Percentiles rank a stretch among this genome's conserved stretches.
Evolutionary conservation across 2,888 invertebrate species (phyloP).

Genomic region (Harpagoxenus sublaevis): DNA sequence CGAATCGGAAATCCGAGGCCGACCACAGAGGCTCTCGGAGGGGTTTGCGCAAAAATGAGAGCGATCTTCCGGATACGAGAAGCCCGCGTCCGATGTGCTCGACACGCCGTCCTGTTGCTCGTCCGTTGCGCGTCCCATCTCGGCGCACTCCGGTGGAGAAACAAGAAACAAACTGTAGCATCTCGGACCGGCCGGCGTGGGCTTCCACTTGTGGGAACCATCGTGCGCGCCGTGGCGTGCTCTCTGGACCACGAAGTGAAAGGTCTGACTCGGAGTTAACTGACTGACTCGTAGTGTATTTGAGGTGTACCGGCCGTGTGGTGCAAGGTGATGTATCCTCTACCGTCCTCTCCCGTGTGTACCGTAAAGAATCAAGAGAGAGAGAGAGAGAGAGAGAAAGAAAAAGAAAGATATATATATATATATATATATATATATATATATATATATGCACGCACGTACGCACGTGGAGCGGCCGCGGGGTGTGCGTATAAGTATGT

Average conservation of each 20-base stretch:
- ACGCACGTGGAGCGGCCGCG: slow-evolving; percentile 18
- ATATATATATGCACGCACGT: slow-evolving; percentile 14
- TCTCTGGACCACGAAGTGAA: slow-evolving; percentile 86
- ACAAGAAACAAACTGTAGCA: slow-evolving; percentile 81
- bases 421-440: no score
- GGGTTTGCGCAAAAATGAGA: slow-evolving; percentile 44
- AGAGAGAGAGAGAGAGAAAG: not conserved
- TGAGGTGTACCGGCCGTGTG: slow-evolving; percentile 70
- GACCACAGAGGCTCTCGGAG: not conserved
- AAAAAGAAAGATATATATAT: not conserved
- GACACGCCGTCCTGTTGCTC: slow-evolving; percentile 45
- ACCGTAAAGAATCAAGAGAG: not conserved
- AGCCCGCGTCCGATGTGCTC: slow-evolving; percentile 57
- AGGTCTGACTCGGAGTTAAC: slow-evolving; percentile 82
- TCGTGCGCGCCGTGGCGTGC: slow-evolving; percentile 83
- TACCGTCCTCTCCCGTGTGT: slow-evolving; percentile 46
- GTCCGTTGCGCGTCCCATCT: slow-evolving; percentile 39
- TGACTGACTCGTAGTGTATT: slow-evolving; percentile 79
- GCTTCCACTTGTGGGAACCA: slow-evolving; percentile 84
- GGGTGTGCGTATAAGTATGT: slow-evolving; percentile 15
- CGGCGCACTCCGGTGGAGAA: slow-evolving; percentile 61
- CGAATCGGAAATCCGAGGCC: not conserved
- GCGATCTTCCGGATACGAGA: slow-evolving; percentile 56
- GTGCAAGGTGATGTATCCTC: slow-evolving; percentile 74
- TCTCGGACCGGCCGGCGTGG: slow-evolving; percentile 76